Base-by-base conservation (phyloP, 2,888 invertebrate species). In the Epinotia nisella region DNA sequence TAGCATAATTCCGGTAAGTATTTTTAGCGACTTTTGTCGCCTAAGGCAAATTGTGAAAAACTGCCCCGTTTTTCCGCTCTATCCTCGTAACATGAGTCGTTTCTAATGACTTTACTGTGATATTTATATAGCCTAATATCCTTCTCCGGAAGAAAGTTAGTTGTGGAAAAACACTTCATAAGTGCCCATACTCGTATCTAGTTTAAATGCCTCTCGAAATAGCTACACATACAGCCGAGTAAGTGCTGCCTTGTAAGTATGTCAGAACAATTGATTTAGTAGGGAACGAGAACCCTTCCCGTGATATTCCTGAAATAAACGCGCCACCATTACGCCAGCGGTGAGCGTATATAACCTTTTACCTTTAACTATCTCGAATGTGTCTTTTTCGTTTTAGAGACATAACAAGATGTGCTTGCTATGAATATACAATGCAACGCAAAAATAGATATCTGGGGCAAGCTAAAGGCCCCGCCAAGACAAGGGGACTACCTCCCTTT, bases 271-370 rank as follows among this genome's bases (percentile, higher is more conserved):
- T 59, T 41, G 58, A 41, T 71, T 65, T 58, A 49, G 65, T 58
- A 51, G 62, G 45, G n/a, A n/a, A n/a, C n/a, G n/a, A n/a, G n/a
- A n/a, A n/a, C n/a, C n/a, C n/a, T n/a, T 13, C 45, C 64, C 64
- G 45, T 55, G 55, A 45, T 70, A 56, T 58, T 70, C 61, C 58
- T 49, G 56, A 58, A 56, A 56, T 64, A 60, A 59, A 62, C 24
- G 24, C 68, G 15, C 45, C 45, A 21, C 5, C 29, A 56, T 60
- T 51, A n/a, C 35, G 59, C 53, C 39, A 11, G n/a, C 59, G 59
- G 56, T 49, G 15, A 59, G 60, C 69, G 75, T 39, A 35, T 35
- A 39, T 65, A 65, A 59, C 71, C 68, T 71, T 75, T 71, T 61
- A 64, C 71, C 67, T 68, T 62, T 56, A 62, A 24, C 41, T 56